Conservation (phyloP, 1,140 invertebrate genomes). For the Drosophila lini region DNA sequence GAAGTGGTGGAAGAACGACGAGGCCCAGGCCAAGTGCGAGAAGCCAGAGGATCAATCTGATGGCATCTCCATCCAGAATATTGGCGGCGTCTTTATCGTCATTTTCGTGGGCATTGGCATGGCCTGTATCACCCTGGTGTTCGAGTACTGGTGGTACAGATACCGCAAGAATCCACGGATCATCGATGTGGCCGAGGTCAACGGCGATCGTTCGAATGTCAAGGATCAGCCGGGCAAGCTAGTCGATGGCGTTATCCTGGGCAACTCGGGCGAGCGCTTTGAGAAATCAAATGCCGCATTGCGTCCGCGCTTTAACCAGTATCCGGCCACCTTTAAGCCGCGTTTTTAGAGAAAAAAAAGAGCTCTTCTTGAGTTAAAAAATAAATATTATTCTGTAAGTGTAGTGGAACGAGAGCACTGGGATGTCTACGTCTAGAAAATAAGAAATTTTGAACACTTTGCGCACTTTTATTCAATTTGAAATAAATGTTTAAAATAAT, state of each 20-base stretch:
- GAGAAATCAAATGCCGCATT: conserved; percentile 77
- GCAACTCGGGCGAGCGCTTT: conserved; percentile 74
- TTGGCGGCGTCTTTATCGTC: conserved; percentile 98
- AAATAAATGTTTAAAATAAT: conserved; percentile 48
- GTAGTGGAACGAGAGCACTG: conserved; percentile 20
- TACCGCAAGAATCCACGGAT: conserved; percentile 87
- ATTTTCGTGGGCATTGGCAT: conserved; percentile 97
- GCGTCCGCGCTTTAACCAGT: conserved; percentile 80
- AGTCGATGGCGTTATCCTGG: conserved; percentile 74
- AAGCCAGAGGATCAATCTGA: conserved; percentile 96
- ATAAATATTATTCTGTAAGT: conserved; percentile 1
- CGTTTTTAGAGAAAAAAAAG: conserved; percentile 59
- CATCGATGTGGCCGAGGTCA: conserved; percentile 85
- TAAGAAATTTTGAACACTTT: conserved; percentile 40
- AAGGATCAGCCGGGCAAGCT: conserved; percentile 61
- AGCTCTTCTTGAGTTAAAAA: conserved; percentile 1
- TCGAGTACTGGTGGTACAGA: conserved; percentile 98
- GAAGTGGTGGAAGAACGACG: conserved; percentile 97
- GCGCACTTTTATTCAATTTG: conserved; percentile 54
- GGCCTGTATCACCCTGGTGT: conserved; percentile 95
- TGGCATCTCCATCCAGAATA: conserved; percentile 98
- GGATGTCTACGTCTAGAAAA: conserved; percentile 65
- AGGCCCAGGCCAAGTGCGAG: conserved; percentile 91
- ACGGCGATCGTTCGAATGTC: conserved; percentile 24
- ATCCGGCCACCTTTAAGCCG: conserved; percentile 80